Base-by-base conservation (phyloP, 1,140 invertebrate species). In the Chymomyza costata region DNA sequence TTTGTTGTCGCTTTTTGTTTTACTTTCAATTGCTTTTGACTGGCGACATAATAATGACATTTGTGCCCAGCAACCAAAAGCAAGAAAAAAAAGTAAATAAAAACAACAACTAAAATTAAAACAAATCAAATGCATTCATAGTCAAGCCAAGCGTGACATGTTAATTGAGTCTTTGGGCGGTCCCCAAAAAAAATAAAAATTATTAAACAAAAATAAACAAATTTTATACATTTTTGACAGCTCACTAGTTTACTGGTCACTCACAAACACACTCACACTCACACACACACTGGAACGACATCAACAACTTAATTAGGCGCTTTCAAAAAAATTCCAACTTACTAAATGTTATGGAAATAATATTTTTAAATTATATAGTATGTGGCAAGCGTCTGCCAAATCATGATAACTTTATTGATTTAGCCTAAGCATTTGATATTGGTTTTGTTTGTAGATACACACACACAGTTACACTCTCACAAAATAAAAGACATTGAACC, bases 371-470 rank as follows among this genome's bases (percentile, higher is more conserved):
- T n/a, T n/a, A n/a, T n/a, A n/a, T n/a, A n/a, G n/a, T n/a, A 8
- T 8, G 21, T 8, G 21, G 21, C 21, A 8, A 8, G 3, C 21
- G 21, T 74, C 69, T 73, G 59, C 59, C 65, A 21, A 35, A 65
- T 63, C 54, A 59, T 80, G 66, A 80, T 80, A 71, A 80, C 71
- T 80, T 71, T 80, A 76, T 76, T 80, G 71, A 76, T 76, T 76
- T 76, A 71, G 62, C 30, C 68, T 58, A 71, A 67, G 21, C 21
- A 25, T 25, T 25, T 25, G 21, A n/a, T n/a, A n/a, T n/a, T n/a
- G n/a, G n/a, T n/a, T n/a, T n/a, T n/a, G n/a, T n/a, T n/a, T n/a
- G n/a, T n/a, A n/a, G n/a, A n/a, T n/a, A n/a, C n/a, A n/a, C 21
- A 8, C 21, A 25, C 3, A 25, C 21, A 25, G 21, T n/a, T n/a